Evolutionary conservation across 2,888 invertebrate genomes (phyloP).

Genomic region (Leucozona laternaria): DNA sequence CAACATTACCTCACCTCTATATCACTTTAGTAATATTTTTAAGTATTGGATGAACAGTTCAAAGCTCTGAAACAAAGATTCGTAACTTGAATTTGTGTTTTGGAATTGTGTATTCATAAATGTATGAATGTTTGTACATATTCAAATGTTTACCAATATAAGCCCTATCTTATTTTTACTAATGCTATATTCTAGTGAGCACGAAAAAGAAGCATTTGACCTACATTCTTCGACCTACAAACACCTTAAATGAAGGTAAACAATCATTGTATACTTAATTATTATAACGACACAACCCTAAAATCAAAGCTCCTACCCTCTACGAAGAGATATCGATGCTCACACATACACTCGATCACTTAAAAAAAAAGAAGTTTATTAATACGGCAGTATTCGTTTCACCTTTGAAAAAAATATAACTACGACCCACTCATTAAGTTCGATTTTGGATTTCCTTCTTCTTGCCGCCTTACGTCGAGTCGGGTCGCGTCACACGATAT

Average conservation of each 20-base stretch:
- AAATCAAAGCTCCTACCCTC: neutral
- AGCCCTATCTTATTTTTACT: no score
- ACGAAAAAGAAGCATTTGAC: conserved; percentile 40
- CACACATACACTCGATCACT: conserved; percentile 38
- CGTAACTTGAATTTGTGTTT: no score
- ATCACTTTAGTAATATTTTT: no score
- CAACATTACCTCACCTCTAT: no score
- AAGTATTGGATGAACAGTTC: no score
- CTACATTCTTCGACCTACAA: conserved; percentile 47
- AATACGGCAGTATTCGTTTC: neutral
- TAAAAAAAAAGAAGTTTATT: conserved; percentile 50
- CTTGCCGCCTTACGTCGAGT: neutral
- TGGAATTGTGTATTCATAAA: neutral
- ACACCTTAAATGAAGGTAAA: conserved; percentile 20
- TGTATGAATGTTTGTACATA: no score
- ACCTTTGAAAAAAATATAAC: conserved; percentile 23
- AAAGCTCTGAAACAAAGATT: no score
- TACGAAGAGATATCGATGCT: conserved; percentile 55
- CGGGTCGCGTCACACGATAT: neutral
- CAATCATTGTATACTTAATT: conserved; percentile 20
- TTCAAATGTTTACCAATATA: no score
- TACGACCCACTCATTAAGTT: conserved; percentile 53
- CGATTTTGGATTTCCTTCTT: conserved; percentile 55
- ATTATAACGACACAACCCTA: conserved; percentile 37
- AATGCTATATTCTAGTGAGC: neutral